Base-by-base conservation (phyloP, 2,797 vertebrate genomes). In the Cetoscarus ocellatus region DNA sequence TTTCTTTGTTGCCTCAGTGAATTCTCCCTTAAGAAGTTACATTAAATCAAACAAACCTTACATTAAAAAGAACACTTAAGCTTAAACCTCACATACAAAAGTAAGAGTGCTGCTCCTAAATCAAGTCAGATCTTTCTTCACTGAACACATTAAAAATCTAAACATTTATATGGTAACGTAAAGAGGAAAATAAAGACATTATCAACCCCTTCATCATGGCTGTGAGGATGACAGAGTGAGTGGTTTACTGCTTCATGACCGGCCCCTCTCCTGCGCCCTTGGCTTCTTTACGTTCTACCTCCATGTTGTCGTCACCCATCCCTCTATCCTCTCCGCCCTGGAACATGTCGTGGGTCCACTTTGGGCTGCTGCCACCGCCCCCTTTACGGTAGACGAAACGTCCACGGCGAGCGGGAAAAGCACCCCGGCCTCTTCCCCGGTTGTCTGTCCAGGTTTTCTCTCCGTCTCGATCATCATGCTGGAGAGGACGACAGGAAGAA, bases 381-480 rank as follows among this genome's bases (percentile, higher is more conserved):
- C 97, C 95, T 63, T 97, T 96, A 0, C 97, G 95, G 91, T 96
- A 95, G 77, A 98, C 92, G 86, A 98, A 98, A 67, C 97, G 94
- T 0, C 97, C 98, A 7, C 98, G 93, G 3, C 97, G 95, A 3
- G 96, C 0, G 0, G 86, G 95, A 86, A 97, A 97, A 51, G 94
- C 94, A 2, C 97, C 97, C 0, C 97, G 92, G 64, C 97, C 97
- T 1, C 97, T 92, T 8, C 91, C 95, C 0, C 92, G 91, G 84
- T 92, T 94, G 83, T 98, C 98, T 50, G 95, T 86, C 93, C 98
- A 98, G 7, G 95, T 95, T 57, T 97, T 97, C 92, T 99, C 97
- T 0, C 97, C 97, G 70, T 98, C 97, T 0, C 98, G 96, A 87
- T 99, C 98, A 1, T 99, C 98, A 1, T 99, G 98, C 98, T 99